phyloP scores from a whole-genome alignment of 2,888 invertebrate species.

The Agriopis marginaria region DNA sequence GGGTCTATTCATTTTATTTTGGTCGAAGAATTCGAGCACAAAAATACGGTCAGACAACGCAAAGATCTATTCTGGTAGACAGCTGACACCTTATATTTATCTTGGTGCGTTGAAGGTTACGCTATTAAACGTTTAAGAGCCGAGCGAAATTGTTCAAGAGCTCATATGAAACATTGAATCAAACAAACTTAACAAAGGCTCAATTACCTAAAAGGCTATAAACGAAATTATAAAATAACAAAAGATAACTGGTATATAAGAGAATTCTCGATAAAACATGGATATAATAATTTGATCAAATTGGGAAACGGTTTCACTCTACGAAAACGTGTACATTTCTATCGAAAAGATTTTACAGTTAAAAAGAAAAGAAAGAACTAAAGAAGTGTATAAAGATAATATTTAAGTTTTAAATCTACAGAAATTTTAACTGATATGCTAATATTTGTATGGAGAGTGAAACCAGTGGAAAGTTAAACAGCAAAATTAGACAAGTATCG shows the following conservation, averaged over 20 bases:
- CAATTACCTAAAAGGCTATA: conserved; percentile 62
- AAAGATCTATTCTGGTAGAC: conserved; percentile 32
- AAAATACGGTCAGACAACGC: conserved; percentile 28
- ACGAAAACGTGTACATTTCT: conserved; percentile 58
- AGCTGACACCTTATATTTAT: conserved; percentile 32
- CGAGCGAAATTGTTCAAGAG: conserved; percentile 61
- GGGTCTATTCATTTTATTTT: too few species aligned
- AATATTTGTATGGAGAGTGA: neutral
- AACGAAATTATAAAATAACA: conserved; percentile 54
- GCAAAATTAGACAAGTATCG: conserved; percentile 35
- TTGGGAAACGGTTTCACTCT: conserved; percentile 59
- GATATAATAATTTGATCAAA: conserved; percentile 43
- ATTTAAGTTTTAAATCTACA: too few species aligned
- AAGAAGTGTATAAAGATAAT: too few species aligned
- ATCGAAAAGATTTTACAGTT: conserved; percentile 64
- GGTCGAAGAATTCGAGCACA: too few species aligned
- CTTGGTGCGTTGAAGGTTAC: conserved; percentile 24
- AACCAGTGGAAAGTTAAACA: conserved; percentile 17
- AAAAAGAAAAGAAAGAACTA: conserved; percentile 46
- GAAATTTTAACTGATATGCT: too few species aligned
- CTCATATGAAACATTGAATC: conserved; percentile 53
- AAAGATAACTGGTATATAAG: conserved; percentile 45
- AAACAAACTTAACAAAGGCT: conserved; percentile 69
- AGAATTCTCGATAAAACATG: conserved; percentile 51
- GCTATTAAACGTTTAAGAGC: conserved; percentile 23